Evolutionary conservation across 1,140 invertebrate species (phyloP), one percentile per base, ranked within the genome.

Genomic region (Heliconius melpomene): DNA sequence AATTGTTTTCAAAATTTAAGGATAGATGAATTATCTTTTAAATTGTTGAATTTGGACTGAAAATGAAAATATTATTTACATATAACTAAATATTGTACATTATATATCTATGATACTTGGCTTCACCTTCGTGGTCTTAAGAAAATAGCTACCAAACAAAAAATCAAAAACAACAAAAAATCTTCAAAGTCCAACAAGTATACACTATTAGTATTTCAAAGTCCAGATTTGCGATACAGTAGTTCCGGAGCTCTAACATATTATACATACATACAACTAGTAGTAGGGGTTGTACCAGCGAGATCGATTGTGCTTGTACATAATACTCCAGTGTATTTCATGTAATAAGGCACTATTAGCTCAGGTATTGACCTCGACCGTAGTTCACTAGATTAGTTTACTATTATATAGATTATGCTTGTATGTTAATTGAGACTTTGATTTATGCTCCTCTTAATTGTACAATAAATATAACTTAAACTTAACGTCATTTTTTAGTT

Each of bases 301-400:
- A 57, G 54, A 66, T 66, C 60, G 23, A 66, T 66, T 66, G 23
- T 66, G 2, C 60, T 66, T 29, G 60, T 66, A 66, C 60, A 66
- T 66, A 66, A 66, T 66, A 29, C 60, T 66, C 60, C 11, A 18
- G 60, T 66, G 60, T 66, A 66, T 66, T 66, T 29, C 26, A 26
- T 66, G 60, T 66, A 26, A 66, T 26, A 66, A 66, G 60, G 26
- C 20, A 23, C 60, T 66, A 66, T 29, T 66, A 66, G 60, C 29
- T 66, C 23, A 66, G 60, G 60, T 66, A 29, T 13, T 66, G 60
- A 66, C 26, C 60, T 66, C n/a, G n/a, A n/a, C 3, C 3, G 60
- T 66, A 66, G 60, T 29, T 29, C 29, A 29, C 60, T 29, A 23
- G 60, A 66, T 66, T 66, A 66, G 26, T 66, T 66, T 66, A 29